Evolutionary conservation across 2,797 vertebrate species (phyloP), one percentile per base, ranked within the genome.

Genomic region (Melanotaenia maccullochi): DNA sequence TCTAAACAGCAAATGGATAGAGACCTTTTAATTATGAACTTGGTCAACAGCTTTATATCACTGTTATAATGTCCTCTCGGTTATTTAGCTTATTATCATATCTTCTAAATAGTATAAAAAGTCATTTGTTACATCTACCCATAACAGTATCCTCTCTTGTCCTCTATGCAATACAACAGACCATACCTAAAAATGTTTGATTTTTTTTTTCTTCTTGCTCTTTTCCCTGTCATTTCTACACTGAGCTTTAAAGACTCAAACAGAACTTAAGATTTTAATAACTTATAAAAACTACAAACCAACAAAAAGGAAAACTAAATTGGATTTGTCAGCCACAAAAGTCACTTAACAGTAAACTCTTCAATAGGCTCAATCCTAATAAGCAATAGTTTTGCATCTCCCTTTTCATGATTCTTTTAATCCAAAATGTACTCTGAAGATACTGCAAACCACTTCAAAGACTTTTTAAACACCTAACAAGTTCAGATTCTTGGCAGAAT

Each of bases 251-350:
- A 16, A 18, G 42, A 20, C 5, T 44, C 18, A 20, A 44, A 20
- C 42, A 44, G 42, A 44, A 20, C 1, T 16, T 20, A 5, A 5
- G 16, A 3, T 44, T 18, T 44, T 24, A 78, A 68, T 59, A 71
- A 77, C 65, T 65, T 68, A 71, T 65, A 40, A 35, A 42, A 74
- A 58, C 32, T 58, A 67, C 52, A 76, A 47, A 59, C 30, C 51
- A 47, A 56, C 33, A 9, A 11, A n/a, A 65, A 57, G 40, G 9
- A 52, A 80, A 71, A 75, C 25, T 32, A 35, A 83, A 78, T 40
- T 71, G 60, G 12, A 65, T 70, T 66, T 72, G 33, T 38, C 59
- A 78, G 79, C 20, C 38, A 36, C 51, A 54, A 75, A 68, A 22
- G 18, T 63, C 20, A 73, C 14, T 40, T 42, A 71, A 51, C 42